Base-by-base conservation (phyloP, 1,140 invertebrate genomes). In the Drosophila seguyi region DNA sequence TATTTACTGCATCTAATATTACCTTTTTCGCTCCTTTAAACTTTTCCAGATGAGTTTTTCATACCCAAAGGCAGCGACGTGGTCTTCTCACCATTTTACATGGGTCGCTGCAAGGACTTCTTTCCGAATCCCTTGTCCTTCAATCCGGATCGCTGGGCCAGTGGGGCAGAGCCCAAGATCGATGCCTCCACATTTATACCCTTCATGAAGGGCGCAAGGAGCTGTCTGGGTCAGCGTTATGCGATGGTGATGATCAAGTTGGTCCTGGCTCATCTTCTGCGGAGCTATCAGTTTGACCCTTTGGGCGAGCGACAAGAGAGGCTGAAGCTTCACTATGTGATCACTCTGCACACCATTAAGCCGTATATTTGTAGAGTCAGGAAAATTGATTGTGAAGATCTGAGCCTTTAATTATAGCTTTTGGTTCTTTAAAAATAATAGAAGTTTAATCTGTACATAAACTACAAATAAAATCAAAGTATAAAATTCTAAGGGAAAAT, bases 121-220 rank as follows among this genome's bases (percentile, higher is more conserved):
- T 97, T 95, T 90, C 94, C 96, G 7, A 94, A 97, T 75, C 97
- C 97, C 0, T 87, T 96, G 6, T 93, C 90, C 27, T 98, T 97
- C 76, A 94, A 95, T 87, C 97, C 97, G 0, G 96, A 97, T 22
- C 93, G 97, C 81, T 97, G 97, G 93, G 59, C 66, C 1, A 79
- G 59, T n/a, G 69, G 77, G 36, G 62, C 94, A 55, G 47, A 81
- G 4, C 68, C 79, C n/a, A 88, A 85, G 48, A 91, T 94, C 22
- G 94, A 94, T 59, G 93, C 94, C 4, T 95, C 93, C 76, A 93
- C 94, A 0, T 96, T 94, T 76, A 92, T 96, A 38, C 95, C 95
- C 18, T 96, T 96, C 72, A 95, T 95, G 81, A 95, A 94, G 25
- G 96, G 96, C 5, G 93, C 94, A 1, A 93, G 96, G 68, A 96